Base-by-base conservation (phyloP, 2,797 vertebrate genomes). In the Psittacula derbiana region DNA sequence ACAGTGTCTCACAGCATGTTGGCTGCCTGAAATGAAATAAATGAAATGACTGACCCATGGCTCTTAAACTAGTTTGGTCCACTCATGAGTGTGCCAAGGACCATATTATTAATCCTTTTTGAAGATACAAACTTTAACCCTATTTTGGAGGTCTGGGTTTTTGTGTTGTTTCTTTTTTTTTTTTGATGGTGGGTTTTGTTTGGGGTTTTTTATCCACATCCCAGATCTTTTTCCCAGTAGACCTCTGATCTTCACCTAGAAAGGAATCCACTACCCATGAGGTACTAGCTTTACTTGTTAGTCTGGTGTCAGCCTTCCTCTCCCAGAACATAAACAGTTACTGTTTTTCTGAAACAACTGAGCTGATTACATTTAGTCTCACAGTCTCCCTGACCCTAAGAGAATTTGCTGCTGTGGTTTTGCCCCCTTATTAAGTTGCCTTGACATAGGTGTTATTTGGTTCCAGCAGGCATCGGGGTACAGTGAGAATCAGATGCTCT, bases 401-500 rank as follows among this genome's bases (percentile, higher is more conserved):
- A 46, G 17, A 60, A 73, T 71, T 87, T 91, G 2, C 53, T 49
- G 38, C 15, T 49, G 31, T 4, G 3, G 16, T 70, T 93, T 92
- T 80, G 2, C 8, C 12, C 17, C 46, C 28, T 88, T 86, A 20
- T 25, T 85, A 43, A 10, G 14, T 72, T 89, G 38, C 13, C 8
- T 67, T 82, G 7, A 40, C 8, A 58, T 6, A 40, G 20, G 12
- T 43, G 80, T 81, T 70, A 30, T 53, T 88, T 73, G 36, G 19
- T 80, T 33, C 31, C 47, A 30, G n/a, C 12, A 64, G 16, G 24
- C 25, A 30, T 19, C 1, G 4, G 16, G 27, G 10, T 38, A 30
- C 33, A 36, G 16, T 14, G 23, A 69, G 38, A 78, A 84, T 0
- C 0, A 1, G 10, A 10, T 38, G 46, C 18, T 84, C 55, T 69